Conservation (phyloP, 2,113 vertebrate species). For the Osmerus eperlanus region DNA sequence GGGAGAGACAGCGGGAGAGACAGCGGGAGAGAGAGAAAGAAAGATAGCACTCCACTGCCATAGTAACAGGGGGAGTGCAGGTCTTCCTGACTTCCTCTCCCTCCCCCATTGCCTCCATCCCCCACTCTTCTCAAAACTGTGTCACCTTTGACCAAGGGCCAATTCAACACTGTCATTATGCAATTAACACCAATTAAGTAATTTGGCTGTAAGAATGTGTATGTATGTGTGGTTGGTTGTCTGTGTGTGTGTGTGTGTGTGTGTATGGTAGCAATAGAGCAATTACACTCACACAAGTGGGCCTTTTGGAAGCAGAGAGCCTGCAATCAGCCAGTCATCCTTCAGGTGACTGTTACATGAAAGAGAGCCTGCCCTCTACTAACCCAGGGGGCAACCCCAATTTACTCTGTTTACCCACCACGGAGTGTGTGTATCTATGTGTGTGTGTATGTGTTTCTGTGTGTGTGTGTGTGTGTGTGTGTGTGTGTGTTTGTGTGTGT, state of each 20-base stretch:
- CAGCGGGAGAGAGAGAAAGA: slow-evolving; percentile 6
- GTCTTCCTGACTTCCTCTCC: slow-evolving; percentile 32
- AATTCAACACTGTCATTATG: slow-evolving; percentile 92
- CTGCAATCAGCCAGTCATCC: slow-evolving; percentile 83
- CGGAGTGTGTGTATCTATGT: slow-evolving; percentile 54
- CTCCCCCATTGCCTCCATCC: slow-evolving; percentile 48
- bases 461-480: background rate
- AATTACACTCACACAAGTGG: slow-evolving; percentile 83
- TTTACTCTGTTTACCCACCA: slow-evolving; percentile 76
- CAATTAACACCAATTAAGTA: slow-evolving; percentile 98
- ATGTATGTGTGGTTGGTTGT: slow-evolving; percentile 55
- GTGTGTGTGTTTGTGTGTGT: slow-evolving; percentile 14
- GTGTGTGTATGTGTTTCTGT: slow-evolving; percentile 16
- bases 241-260: slow-evolving; percentile 22
- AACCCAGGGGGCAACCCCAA: slow-evolving; percentile 72
- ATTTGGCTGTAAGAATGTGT: slow-evolving; percentile 85
- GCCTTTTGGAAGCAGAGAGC: slow-evolving; percentile 86
- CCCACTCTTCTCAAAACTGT: slow-evolving; percentile 64
- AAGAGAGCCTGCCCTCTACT: slow-evolving; percentile 66
- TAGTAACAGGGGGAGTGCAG: background rate
- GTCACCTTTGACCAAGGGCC: slow-evolving; percentile 86
- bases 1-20: slow-evolving; percentile 8
- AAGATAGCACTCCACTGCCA: background rate
- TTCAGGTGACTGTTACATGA: slow-evolving; percentile 84
- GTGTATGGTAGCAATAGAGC: slow-evolving; percentile 68